Evolutionary conservation across 2,888 invertebrate species (phyloP), one percentile per base, ranked within the genome.

Genomic region (Ichneumoninae sp.): DNA sequence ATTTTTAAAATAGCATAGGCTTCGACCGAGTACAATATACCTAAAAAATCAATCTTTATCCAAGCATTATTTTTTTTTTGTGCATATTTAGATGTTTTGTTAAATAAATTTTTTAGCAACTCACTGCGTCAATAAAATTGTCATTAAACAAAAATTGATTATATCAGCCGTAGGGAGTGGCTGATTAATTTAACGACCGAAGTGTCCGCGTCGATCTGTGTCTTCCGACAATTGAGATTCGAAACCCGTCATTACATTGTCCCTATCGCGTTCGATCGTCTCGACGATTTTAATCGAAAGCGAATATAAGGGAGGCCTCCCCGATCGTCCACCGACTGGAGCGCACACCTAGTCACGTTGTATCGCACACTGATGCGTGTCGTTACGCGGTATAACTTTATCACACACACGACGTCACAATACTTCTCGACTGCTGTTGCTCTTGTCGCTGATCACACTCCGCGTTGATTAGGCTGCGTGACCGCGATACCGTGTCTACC

Each of bases 201-300:
- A 54, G 83, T 87, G 85, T 86, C 82, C 86, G 87, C 90, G 88
- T 90, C 90, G 89, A 91, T 91, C 85, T 89, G 88, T 90, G 90
- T 89, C 91, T 89, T 90, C 88, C 86, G 87, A 52, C 81, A 83
- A 87, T 86, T 83, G 84, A 71, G 82, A 80, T 80, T 78, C 70
- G 78, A 87, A 82, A 83, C 87, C 88, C 86, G 85, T 90, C 86
- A 90, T 90, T 91, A 82, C 60, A 87, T 84, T 78, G 81, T 79
- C 71, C 84, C 83, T 90, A 91, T 90, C 89, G 87, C 80, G 82
- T 75, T 75, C 85, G 82, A 89, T 88, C 88, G 83, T 84, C 86
- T 85, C 80, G 85, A 89, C 90, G 86, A 89, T 91, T 89, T 88
- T 88, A 86, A 88, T 87, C 86, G 87, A 87, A 85, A 85, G 72